phyloP scores from a whole-genome alignment of 1,140 invertebrate species.

The Drosophila sproati region DNA sequence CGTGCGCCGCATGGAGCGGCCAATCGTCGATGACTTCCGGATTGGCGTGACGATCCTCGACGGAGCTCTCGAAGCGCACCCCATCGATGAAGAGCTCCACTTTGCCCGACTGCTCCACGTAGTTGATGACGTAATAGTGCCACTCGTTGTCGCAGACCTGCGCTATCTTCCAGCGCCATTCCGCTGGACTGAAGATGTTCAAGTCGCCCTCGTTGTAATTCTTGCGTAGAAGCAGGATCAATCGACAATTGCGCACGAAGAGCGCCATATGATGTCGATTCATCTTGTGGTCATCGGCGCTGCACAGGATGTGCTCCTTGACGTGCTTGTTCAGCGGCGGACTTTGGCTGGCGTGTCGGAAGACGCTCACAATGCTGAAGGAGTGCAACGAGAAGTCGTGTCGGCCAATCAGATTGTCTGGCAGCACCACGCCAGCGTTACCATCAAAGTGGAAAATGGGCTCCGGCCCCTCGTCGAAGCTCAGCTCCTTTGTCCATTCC shows the following conservation, averaged over 20 bases:
- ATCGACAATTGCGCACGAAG: constrained; percentile 97
- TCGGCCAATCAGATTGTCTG: constrained; percentile 87
- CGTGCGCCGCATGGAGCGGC: constrained; percentile 98
- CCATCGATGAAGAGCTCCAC: constrained; percentile 96
- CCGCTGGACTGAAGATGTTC: constrained; percentile 98
- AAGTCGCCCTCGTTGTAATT: constrained; percentile 97
- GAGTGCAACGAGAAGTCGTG: constrained; percentile 85
- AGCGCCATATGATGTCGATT: constrained; percentile 99
- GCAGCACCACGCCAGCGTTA: constrained; percentile 93
- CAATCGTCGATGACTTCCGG: constrained; percentile 99
- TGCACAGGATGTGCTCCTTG: constrained; percentile 98
- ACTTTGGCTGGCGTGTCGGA: constrained; percentile 85
- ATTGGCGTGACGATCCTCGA: constrained; percentile 88
- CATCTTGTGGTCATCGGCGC: constrained; percentile 99
- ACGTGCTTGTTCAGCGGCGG: constrained; percentile 90
- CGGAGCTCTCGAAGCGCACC: constrained; percentile 90
- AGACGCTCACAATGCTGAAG: constrained; percentile 96
- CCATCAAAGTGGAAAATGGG: constrained; percentile 98
- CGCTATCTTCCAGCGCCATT: constrained; percentile 97
- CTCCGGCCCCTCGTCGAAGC: constrained; percentile 95
- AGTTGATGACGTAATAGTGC: constrained; percentile 98
- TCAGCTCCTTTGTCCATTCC: constrained; percentile 94
- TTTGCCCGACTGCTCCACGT: constrained; percentile 94
- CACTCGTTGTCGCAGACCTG: constrained; percentile 98
- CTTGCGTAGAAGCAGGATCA: constrained; percentile 95